phyloP scores from a whole-genome alignment of 2,113 vertebrate species.

The Capreolus pygargus region DNA sequence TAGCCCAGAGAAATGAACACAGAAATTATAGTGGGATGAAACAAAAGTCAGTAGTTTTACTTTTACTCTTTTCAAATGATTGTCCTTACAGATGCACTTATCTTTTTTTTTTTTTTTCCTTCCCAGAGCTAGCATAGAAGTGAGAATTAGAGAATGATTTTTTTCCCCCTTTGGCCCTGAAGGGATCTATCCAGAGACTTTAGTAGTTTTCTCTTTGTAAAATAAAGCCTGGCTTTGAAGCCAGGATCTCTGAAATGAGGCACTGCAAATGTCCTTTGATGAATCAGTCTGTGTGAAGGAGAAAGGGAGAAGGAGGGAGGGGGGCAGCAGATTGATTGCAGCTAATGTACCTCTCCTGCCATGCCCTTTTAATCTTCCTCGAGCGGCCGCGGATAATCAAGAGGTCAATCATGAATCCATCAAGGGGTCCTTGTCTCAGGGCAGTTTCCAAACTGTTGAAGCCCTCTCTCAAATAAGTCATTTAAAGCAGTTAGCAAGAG shows the following conservation, averaged over 20 bases:
- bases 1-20: slow-evolving; percentile 64
- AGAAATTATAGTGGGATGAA: slow-evolving; percentile 59
- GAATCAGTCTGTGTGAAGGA: slow-evolving; percentile 77
- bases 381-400: slow-evolving; percentile 72
- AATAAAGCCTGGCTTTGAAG: slow-evolving; percentile 79
- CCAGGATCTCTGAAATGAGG: slow-evolving; percentile 78
- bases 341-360: slow-evolving; percentile 65
- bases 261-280: slow-evolving; percentile 79
- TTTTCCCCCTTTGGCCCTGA: slow-evolving; percentile 38
- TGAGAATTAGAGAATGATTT: slow-evolving; percentile 72
- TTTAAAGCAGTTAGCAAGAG: slow-evolving; percentile 5
- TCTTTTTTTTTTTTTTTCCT: not conserved
- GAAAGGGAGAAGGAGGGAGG: slow-evolving; percentile 30
- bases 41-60: slow-evolving; percentile 43
- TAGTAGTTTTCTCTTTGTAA: slow-evolving; percentile 75
- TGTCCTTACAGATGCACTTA: not conserved
- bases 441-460: slow-evolving; percentile 49
- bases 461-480: slow-evolving; percentile 51
- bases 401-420: slow-evolving; percentile 71
- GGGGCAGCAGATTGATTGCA: slow-evolving; percentile 58
- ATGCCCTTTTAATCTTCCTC: slow-evolving; percentile 74
- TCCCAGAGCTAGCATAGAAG: slow-evolving; percentile 28
- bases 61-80: slow-evolving; percentile 65
- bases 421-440: slow-evolving; percentile 54
- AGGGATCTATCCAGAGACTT: slow-evolving; percentile 64